These are phyloP conservation scores for Drosophila parabipectinata DNA, from an alignment of 1,140 invertebrate genomes.

Conservation along the genomic window DNA sequence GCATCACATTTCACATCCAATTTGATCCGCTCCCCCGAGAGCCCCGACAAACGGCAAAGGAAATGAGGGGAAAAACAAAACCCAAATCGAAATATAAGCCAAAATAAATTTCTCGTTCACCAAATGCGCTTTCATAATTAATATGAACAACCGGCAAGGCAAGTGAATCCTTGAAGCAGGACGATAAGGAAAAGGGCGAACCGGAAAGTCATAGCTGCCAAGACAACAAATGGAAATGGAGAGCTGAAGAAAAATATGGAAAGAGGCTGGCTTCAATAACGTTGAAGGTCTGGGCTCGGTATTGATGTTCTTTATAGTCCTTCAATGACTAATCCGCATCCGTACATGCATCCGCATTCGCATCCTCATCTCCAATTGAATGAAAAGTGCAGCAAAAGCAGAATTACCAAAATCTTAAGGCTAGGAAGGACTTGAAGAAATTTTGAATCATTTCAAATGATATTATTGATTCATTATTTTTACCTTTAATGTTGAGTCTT, in stretches of 20 bases:
- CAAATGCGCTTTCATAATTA: slow-evolving; percentile 81
- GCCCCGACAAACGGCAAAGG: slow-evolving; percentile 10
- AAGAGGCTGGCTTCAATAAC: slow-evolving; percentile 30
- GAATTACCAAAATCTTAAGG: slow-evolving; percentile 33
- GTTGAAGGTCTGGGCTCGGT: slow-evolving; percentile 32
- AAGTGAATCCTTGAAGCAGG: slow-evolving; percentile 10
- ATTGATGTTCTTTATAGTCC: slow-evolving; percentile 75
- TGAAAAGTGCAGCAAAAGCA: slow-evolving; percentile 61
- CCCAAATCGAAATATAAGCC: slow-evolving; percentile 76
- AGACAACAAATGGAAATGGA: slow-evolving; percentile 47
- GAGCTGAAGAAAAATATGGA: slow-evolving; percentile 29
- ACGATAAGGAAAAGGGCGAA: background rate
- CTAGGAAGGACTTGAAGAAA: background rate
- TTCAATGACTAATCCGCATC: slow-evolving; percentile 57
- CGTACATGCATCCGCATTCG: slow-evolving; percentile 17
- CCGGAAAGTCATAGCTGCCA: slow-evolving; percentile 15
- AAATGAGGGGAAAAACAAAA: slow-evolving; percentile 25
- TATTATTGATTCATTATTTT: no score
- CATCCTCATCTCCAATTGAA: slow-evolving; percentile 23
- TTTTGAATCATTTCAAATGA: background rate
- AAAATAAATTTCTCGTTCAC: slow-evolving; percentile 75
- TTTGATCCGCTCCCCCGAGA: slow-evolving; percentile 42
- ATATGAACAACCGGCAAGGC: slow-evolving; percentile 60
- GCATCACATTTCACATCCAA: slow-evolving; percentile 79
- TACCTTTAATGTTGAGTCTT: no score